These are phyloP conservation scores for Diloba caeruleocephala DNA, from an alignment of 2,888 invertebrate genomes.

Conservation along the genomic window DNA sequence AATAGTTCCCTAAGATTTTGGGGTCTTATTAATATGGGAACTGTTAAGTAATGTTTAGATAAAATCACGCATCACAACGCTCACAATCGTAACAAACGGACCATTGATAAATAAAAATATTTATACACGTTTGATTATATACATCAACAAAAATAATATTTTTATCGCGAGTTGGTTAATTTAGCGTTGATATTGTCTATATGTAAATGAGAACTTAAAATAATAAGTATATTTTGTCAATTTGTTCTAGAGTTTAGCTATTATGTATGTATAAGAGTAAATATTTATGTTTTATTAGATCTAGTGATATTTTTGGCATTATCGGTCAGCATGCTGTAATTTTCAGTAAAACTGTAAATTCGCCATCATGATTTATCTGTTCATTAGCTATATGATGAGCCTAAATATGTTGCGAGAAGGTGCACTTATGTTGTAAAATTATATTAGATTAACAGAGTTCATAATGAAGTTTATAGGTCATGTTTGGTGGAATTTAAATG, in stretches of 20 bases:
- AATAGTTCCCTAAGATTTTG: slow-evolving; percentile 27
- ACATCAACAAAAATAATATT: slow-evolving; percentile 68
- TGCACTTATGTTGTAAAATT: slow-evolving; percentile 48
- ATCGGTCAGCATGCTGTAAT: slow-evolving; percentile 56
- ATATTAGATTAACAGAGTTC: slow-evolving; percentile 42
- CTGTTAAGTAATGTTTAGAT: slow-evolving; percentile 72
- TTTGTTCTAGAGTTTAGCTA: slow-evolving; percentile 78
- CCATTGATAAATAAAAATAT: slow-evolving; percentile 84
- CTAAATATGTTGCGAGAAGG: slow-evolving; percentile 44
- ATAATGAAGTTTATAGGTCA: slow-evolving; percentile 36
- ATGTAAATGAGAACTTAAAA: slow-evolving; percentile 74
- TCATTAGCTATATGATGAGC: slow-evolving; percentile 29
- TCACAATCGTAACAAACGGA: slow-evolving; percentile 82
- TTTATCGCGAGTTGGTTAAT: slow-evolving; percentile 67
- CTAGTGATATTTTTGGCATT: slow-evolving; percentile 56
- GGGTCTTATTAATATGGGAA: slow-evolving; percentile 57
- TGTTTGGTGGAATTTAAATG: slow-evolving; percentile 41
- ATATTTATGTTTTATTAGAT: slow-evolving; percentile 70
- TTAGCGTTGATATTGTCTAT: slow-evolving; percentile 75
- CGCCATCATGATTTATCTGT: slow-evolving; percentile 33
- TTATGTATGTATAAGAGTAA: slow-evolving; percentile 66
- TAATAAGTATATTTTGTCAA: slow-evolving; percentile 83
- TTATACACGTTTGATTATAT: slow-evolving; percentile 78
- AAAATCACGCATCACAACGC: slow-evolving; percentile 74
- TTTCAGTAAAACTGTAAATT: slow-evolving; percentile 59